A percentile compares a stretch with the other conserved stretches of the same genome.
phyloP scores from a whole-genome alignment of 2,113 vertebrate genomes.

The Nyctereutes procyonoides region DNA sequence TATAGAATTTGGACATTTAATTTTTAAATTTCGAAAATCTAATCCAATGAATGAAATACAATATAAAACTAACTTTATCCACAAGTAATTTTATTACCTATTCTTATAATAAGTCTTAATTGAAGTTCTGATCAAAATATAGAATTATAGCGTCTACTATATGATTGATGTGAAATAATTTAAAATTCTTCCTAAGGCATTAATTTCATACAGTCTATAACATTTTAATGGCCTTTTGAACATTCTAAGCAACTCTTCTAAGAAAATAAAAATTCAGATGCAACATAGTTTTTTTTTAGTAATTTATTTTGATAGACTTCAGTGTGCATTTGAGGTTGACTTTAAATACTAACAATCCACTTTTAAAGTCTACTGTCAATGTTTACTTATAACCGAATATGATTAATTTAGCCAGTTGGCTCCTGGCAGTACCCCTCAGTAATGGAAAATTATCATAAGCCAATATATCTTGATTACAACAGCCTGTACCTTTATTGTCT shows the following conservation, averaged over 20 bases:
- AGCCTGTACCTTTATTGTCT: slow-evolving; percentile 72
- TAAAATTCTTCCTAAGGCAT: slow-evolving; percentile 31
- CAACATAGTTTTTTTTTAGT: background rate
- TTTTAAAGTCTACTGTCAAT: slow-evolving; percentile 50
- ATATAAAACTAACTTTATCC: background rate
- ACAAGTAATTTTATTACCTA: background rate
- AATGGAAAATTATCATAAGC: slow-evolving; percentile 64
- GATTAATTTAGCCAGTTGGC: slow-evolving; percentile 62
- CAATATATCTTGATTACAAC: slow-evolving; percentile 58
- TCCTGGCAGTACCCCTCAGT: slow-evolving; percentile 39
- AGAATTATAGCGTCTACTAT: background rate
- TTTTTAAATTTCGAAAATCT: slow-evolving; percentile 39
- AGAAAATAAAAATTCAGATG: slow-evolving; percentile 54
- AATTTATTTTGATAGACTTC: slow-evolving; percentile 46
- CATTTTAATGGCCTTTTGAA: slow-evolving; percentile 34
- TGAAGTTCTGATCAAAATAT: slow-evolving; percentile 47
- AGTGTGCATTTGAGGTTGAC: background rate
- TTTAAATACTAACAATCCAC: slow-evolving; percentile 46
- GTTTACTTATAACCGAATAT: slow-evolving; percentile 67
- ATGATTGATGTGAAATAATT: background rate
- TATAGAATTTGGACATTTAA: background rate
- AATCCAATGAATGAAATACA: slow-evolving; percentile 41
- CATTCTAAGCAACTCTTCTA: background rate
- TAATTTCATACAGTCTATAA: slow-evolving; percentile 21
- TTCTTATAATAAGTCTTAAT: slow-evolving; percentile 20